Base-by-base conservation (phyloP, 2,797 vertebrate species). In the Sorex maritimensis region DNA sequence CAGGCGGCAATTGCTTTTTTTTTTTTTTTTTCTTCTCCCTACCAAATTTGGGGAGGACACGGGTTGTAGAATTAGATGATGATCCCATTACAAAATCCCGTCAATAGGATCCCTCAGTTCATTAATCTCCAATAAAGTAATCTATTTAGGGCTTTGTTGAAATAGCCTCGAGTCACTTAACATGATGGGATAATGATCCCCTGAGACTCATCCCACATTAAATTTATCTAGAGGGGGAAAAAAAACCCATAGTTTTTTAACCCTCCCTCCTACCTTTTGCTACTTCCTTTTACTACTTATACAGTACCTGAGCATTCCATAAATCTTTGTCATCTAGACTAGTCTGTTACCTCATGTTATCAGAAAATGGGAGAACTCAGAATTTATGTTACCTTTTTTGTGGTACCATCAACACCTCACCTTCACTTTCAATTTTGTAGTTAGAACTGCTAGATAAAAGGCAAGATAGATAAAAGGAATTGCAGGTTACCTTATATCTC, bases 91-190 rank as follows among this genome's bases (percentile, higher is more conserved):
- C 73, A 94, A 30, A 79, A 69, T 83, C 12, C 88, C 87, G 87
- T 95, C 72, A 91, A 67, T 8, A 69, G 69, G 26, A 38, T 73
- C 26, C 71, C 41, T 90, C 81, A 85, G 92, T 80, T 88, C 81
- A 92, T 84, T 94, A 90, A 89, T 93, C 81, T 82, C 82, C 84
- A 91, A 84, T 87, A 87, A 92, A 92, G 69, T 71, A 73, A 79
- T 71, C 81, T 83, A 41, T 19, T 91, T 69, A 93, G 94, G 67
- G 73, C 55, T 73, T 4, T 79, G 61, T 85, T 52, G 41, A 87
- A 92, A 92, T 46, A 80, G 79, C 52, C 68, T 79, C 41, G 74
- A 91, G 93, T 92, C 79, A 95, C 78, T 93, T 89, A 85, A 41
- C 61, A n/a, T 11, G 41, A 86, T 38, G 49, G 61, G 24, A 41